A percentile compares a stretch with the other conserved stretches of the same genome.
phyloP scores from a whole-genome alignment of 2,888 invertebrate species.

The Xanthia togata region DNA sequence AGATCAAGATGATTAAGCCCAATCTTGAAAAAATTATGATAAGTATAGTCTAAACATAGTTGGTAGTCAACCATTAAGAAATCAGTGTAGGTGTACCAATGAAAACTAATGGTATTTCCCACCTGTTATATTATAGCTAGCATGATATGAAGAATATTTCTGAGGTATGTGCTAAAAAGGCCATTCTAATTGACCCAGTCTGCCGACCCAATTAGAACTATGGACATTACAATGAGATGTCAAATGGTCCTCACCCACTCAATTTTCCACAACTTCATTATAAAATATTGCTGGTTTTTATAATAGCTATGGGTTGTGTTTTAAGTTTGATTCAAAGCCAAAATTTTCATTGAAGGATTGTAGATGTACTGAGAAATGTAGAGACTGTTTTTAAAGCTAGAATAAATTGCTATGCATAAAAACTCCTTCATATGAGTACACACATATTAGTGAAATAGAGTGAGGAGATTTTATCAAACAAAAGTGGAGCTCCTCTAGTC shows the following conservation, averaged over 20 bases:
- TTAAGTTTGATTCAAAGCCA: neutral
- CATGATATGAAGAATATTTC: constrained; percentile 50
- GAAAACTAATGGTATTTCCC: constrained; percentile 24
- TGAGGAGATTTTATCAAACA: neutral
- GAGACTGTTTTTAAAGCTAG: neutral
- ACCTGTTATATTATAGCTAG: constrained; percentile 27
- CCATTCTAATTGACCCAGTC: constrained; percentile 83
- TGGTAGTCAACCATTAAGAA: constrained; percentile 28
- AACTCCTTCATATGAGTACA: neutral
- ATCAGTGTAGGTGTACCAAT: constrained; percentile 38
- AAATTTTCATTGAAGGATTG: neutral
- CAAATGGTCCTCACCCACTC: constrained; percentile 61
- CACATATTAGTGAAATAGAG: neutral
- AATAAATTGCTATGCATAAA: neutral
- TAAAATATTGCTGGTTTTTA: neutral
- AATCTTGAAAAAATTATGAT: constrained; percentile 11
- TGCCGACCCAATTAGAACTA: constrained; percentile 79
- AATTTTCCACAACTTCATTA: constrained; percentile 16
- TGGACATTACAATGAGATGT: constrained; percentile 68
- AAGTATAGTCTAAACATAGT: neutral
- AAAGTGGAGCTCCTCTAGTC: no score
- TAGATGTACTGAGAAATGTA: neutral
- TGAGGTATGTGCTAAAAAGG: constrained; percentile 73
- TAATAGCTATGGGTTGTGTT: neutral
- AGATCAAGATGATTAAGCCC: neutral